Conservation (phyloP, 2,113 vertebrate species). For the Pangasianodon gigas region DNA sequence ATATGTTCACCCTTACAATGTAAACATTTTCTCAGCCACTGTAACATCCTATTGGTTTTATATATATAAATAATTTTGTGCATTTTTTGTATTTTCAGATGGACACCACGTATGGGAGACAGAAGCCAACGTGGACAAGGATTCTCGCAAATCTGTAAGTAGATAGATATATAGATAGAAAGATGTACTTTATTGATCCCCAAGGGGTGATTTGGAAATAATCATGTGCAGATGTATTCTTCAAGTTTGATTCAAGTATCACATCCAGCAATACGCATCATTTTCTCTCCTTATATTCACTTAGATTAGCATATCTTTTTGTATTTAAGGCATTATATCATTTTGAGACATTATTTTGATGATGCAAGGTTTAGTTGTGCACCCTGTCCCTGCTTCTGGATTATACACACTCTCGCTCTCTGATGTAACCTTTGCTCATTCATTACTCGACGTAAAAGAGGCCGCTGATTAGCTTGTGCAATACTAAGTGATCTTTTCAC, state of each 20-base stretch:
- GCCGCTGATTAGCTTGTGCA: slow-evolving; percentile 68
- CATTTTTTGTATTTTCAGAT: slow-evolving; percentile 75
- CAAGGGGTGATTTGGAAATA: background rate
- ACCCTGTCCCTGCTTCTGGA: slow-evolving; percentile 46
- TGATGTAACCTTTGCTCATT: slow-evolving; percentile 73
- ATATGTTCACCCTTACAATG: background rate
- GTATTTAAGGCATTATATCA: background rate
- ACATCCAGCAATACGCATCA: background rate
- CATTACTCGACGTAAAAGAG: slow-evolving; percentile 62
- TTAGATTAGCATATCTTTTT: background rate
- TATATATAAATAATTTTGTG: background rate
- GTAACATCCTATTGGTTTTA: background rate
- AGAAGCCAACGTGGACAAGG: slow-evolving; percentile 94
- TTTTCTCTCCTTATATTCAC: background rate
- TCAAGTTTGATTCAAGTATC: background rate
- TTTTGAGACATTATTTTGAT: background rate
- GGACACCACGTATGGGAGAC: slow-evolving; percentile 98
- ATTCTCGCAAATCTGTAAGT: slow-evolving; percentile 93
- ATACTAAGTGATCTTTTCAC: slow-evolving; percentile 73
- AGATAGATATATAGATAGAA: background rate
- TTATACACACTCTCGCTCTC: slow-evolving; percentile 52
- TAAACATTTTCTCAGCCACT: background rate
- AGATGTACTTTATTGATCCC: background rate
- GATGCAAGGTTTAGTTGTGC: slow-evolving; percentile 29
- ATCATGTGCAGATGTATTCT: background rate